A percentile compares a stretch with the other conserved stretches of the same genome.
Evolutionary conservation across 2,113 vertebrate genomes (phyloP).

Genomic region (Setophaga coronata): DNA sequence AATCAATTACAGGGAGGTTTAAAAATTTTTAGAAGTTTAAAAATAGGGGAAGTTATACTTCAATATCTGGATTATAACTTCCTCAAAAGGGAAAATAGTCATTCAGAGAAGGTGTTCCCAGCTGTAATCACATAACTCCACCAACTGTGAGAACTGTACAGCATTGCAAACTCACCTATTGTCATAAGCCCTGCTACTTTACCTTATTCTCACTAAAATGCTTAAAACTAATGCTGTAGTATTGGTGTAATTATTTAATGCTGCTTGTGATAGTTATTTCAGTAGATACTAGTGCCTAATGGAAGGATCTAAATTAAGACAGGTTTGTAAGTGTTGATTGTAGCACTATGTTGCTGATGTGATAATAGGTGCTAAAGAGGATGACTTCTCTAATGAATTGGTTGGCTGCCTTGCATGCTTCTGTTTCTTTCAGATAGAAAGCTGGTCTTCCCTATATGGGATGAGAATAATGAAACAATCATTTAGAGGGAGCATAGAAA

Average conservation of each 20-base stretch:
- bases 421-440: background rate
- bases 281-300: background rate
- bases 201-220: background rate
- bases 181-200: background rate
- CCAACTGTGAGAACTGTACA: background rate
- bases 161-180: background rate
- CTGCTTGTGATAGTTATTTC: background rate
- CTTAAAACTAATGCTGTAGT: background rate
- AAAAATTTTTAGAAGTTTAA: background rate
- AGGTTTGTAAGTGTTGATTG: background rate
- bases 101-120: background rate
- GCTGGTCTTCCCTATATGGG: background rate
- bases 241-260: background rate
- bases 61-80: background rate
- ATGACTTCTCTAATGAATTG: background rate
- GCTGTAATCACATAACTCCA: background rate
- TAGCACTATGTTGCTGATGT: background rate
- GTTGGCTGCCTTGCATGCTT: background rate
- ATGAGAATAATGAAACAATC: background rate
- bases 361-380: background rate
- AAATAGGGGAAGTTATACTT: background rate
- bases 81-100: background rate
- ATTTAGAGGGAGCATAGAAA: background rate
- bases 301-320: background rate
- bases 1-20: background rate